Base-by-base conservation (phyloP, 1,140 invertebrate species). In the Drosophila ficusphila region DNA sequence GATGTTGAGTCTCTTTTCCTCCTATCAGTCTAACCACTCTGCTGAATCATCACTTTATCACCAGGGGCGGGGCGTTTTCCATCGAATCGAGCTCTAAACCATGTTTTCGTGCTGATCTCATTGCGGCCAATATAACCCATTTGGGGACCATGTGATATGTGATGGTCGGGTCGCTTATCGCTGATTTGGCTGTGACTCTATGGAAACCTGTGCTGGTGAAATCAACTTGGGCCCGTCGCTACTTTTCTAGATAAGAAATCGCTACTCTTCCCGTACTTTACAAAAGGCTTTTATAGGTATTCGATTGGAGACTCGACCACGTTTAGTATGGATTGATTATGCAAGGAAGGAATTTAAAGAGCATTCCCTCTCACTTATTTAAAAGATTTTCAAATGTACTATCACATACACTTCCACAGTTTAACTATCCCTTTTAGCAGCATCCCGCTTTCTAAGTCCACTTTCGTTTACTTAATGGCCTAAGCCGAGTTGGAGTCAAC, bases 101-200 rank as follows among this genome's bases (percentile, higher is more conserved):
- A n/a, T 16, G n/a, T 3, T 36, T 29, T 21, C 25, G 7, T 18
- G 53, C 33, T 67, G 41, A 69, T 39, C 38, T 51, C 27, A 57
- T 57, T 42, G 23, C 18, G 16, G 27, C 21, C 25, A 16, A 56
- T 44, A 38, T 46, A 62, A 41, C 52, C 62, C 47, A 27, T 34
- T 39, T 29, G 46, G 8, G 2, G 4, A 70, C 39, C 79, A 81
- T 81, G 79, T 85, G 79, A 85, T 47, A 39, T 81, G 79, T 85
- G 79, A 85, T 47, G 36, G 31, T 34, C 48, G 48, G 57, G 64
- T 51, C 47, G 58, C 60, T 79, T 73, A 48, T 42, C 39, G 38
- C 7, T 56, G 49, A 68, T 68, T 75, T 64, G 52, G 56, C 21
- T 58, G 56, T 39, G 52, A 27, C 33, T 56, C n/a, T 39, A 72